phyloP scores from a whole-genome alignment of 2,888 invertebrate species.

The Tetropium fuscum region DNA sequence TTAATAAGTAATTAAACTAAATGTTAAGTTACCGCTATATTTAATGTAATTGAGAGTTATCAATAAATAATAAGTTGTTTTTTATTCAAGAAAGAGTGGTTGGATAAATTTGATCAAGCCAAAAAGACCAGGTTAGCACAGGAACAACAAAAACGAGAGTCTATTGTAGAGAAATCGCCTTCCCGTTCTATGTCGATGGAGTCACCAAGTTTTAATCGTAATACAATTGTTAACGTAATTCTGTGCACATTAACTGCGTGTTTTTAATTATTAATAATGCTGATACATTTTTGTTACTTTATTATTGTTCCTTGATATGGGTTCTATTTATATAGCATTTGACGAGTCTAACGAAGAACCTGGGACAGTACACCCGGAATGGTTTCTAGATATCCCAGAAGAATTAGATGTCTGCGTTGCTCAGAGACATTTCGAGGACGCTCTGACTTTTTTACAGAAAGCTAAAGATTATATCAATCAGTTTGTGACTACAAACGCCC shows the following conservation, averaged over 20 bases:
- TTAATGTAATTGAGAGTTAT: neutral
- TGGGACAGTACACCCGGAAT: conserved; percentile 75
- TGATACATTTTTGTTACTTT: no score
- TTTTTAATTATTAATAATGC: no score
- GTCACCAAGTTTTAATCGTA: conserved; percentile 64
- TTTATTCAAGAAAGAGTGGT: conserved; percentile 91
- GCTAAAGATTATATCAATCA: conserved; percentile 69
- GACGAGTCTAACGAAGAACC: conserved; percentile 63
- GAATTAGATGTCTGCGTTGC: conserved; percentile 96
- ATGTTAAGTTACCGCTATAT: no score
- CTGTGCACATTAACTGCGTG: no score
- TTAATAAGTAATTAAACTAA: no score
- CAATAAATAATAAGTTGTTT: conserved; percentile 25
- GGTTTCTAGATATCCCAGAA: conserved; percentile 92
- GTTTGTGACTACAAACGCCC: conserved; percentile 52
- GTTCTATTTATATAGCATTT: no score
- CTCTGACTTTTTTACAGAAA: conserved; percentile 83
- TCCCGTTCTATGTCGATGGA: conserved; percentile 66
- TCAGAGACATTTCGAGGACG: conserved; percentile 95
- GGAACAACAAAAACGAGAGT: conserved; percentile 68
- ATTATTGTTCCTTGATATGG: no score
- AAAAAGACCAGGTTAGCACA: conserved; percentile 83
- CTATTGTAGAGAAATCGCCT: conserved; percentile 64
- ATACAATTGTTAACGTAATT: no score
- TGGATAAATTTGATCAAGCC: conserved; percentile 91